Base-by-base conservation (phyloP, 2,113 vertebrate genomes). In the Dolichallabes microphthalmus region DNA sequence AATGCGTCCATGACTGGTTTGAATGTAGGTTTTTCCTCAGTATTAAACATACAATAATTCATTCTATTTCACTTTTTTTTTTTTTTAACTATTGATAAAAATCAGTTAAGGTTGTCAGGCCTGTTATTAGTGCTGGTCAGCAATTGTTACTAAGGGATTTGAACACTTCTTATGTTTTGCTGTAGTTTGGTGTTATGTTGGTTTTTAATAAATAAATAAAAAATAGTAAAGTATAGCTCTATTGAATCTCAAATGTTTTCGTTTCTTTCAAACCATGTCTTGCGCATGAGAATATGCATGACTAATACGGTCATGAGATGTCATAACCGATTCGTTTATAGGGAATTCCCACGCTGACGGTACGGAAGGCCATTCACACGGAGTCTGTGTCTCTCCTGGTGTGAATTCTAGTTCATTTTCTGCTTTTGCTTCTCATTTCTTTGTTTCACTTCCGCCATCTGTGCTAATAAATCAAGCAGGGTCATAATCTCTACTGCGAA, bases 381-480 rank as follows among this genome's bases (percentile, higher is more conserved):
- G 30, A 30, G 27, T 13, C 14, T 14, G 30, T 32, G 61, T 64
- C 12, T 8, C 15, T 32, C 64, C 66, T 68, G 15, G 15, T 68
- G 30, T 68, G 66, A 68, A 68, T 68, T 68, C 68, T 71, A 71
- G 39, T 20, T 78, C 63, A 78, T 45, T 53, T 63, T 76, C 39
- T 25, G 11, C 4, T 57, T 63, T 52, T 74, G 32, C 45, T 58
- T 79, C 27, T 63, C 57, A 35, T 86, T 84, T 88, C 75, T 77
- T 80, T 85, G 61, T 69, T 74, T 86, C 83, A 80, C 75, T 87
- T 83, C 32, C 81, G 22, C 0, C 78, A 82, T 80, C 80, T 89
- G 85, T 89, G 86, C 82, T 86, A 84, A 85, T 85, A 88, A 89
- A 87, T 86, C 27, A 83, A 61, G n/a, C 35, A 53, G 19, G 53